These are phyloP conservation scores for Taenioides sp. DNA, from an alignment of 2,797 vertebrate genomes.

Conservation along the genomic window DNA sequence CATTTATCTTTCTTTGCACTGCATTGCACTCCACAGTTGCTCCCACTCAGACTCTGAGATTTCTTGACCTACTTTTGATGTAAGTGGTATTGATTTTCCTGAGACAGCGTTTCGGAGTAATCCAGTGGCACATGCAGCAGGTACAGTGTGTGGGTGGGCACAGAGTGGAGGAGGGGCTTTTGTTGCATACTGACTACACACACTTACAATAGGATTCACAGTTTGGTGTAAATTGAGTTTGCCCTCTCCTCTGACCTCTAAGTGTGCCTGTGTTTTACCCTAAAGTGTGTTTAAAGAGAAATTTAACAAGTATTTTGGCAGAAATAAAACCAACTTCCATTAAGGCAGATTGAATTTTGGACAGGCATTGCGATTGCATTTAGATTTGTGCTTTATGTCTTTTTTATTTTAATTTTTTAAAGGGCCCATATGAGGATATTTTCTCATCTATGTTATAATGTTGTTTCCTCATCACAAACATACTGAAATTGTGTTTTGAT, in stretches of 20 bases:
- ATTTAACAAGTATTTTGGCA: too few species aligned
- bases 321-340: too few species aligned
- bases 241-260: neutral
- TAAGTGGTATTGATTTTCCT: constrained; percentile 1
- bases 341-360: too few species aligned
- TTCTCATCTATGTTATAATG: too few species aligned
- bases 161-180: neutral
- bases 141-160: neutral
- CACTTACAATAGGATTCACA: neutral
- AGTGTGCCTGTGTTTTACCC: neutral
- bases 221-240: neutral
- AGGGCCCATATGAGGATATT: neutral
- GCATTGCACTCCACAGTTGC: neutral
- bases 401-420: neutral
- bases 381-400: neutral
- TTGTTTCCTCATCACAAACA: too few species aligned
- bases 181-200: neutral
- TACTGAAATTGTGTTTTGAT: too few species aligned
- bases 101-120: neutral
- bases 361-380: too few species aligned
- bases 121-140: neutral
- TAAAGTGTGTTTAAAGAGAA: neutral
- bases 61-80: constrained; percentile 8
- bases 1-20: neutral
- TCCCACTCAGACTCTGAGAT: neutral